Evolutionary conservation across 53 echinoderm and acorn worm species (phyloP).

Genomic region (Temnopleurus reevesii): DNA sequence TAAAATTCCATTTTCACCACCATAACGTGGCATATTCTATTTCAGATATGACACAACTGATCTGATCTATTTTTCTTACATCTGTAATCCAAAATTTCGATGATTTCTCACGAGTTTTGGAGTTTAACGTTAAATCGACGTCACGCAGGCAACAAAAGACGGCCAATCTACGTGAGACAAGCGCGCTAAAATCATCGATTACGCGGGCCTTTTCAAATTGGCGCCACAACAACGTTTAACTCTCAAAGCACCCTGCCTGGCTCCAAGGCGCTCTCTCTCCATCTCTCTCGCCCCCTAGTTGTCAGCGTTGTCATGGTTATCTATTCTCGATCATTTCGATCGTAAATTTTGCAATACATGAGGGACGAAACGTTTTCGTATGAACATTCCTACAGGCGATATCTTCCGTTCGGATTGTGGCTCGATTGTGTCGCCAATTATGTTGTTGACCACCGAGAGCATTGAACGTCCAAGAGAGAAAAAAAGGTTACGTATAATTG

Average conservation of each 20-base stretch:
- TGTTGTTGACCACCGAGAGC: not conserved
- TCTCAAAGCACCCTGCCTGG: no score
- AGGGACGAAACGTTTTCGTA: not conserved
- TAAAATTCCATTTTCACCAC: no score
- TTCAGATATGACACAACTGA: no score
- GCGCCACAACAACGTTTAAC: not conserved
- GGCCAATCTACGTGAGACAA: not conserved
- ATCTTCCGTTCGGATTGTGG: not conserved
- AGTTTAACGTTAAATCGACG: not conserved
- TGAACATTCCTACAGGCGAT: not conserved
- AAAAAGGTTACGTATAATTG: no score
- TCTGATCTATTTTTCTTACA: not conserved
- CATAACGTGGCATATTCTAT: no score
- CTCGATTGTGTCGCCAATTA: not conserved
- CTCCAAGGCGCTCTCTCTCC: not conserved
- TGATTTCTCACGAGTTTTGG: conserved; percentile 11
- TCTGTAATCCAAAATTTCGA: not conserved
- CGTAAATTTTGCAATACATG: not conserved
- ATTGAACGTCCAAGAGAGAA: not conserved
- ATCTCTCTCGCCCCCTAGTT: no score
- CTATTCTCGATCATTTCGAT: not conserved
- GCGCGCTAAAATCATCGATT: not conserved
- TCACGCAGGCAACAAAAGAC: not conserved
- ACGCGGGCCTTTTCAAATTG: not conserved
- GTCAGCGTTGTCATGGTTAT: not conserved